A percentile compares a stretch with the other conserved stretches of the same genome.
phyloP scores from a whole-genome alignment of 2,113 vertebrate genomes.

The Scortum barcoo region DNA sequence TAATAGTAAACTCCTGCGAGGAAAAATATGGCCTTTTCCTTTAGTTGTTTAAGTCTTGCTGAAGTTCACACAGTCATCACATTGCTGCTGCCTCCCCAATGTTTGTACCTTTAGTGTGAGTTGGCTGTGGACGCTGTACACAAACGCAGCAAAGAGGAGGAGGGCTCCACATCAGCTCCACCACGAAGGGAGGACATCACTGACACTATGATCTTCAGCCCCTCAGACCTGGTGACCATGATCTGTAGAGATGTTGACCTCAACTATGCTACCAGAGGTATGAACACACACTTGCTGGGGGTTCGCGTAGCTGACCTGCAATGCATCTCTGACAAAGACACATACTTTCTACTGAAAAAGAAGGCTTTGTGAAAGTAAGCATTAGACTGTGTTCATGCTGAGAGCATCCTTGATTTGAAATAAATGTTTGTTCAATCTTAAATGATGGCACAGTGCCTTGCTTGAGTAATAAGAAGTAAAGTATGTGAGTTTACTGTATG shows the following conservation, averaged over 20 bases:
- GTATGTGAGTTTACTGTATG: background rate
- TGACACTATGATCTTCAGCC: slow-evolving; percentile 94
- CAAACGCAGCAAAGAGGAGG: slow-evolving; percentile 73
- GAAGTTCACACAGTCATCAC: background rate
- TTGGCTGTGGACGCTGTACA: slow-evolving; percentile 95
- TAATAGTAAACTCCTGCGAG: background rate
- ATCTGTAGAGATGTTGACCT: slow-evolving; percentile 93
- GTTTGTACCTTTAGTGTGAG: slow-evolving; percentile 85
- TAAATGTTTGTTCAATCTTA: background rate
- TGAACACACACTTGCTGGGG: background rate
- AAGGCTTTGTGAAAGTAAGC: background rate
- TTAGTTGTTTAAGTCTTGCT: background rate
- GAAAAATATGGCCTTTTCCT: background rate
- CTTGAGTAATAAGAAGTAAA: background rate
- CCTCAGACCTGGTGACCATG: slow-evolving; percentile 90
- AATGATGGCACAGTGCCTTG: background rate
- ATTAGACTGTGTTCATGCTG: background rate
- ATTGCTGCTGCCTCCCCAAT: background rate
- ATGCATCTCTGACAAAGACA: background rate
- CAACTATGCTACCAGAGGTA: slow-evolving; percentile 93
- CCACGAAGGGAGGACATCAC: slow-evolving; percentile 93
- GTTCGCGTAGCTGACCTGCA: background rate
- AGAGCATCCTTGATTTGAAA: background rate
- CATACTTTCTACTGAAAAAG: background rate
- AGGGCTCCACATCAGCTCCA: slow-evolving; percentile 70